Evolutionary conservation across 2,113 vertebrate species (phyloP).

Genomic region (Nicator chloris): DNA sequence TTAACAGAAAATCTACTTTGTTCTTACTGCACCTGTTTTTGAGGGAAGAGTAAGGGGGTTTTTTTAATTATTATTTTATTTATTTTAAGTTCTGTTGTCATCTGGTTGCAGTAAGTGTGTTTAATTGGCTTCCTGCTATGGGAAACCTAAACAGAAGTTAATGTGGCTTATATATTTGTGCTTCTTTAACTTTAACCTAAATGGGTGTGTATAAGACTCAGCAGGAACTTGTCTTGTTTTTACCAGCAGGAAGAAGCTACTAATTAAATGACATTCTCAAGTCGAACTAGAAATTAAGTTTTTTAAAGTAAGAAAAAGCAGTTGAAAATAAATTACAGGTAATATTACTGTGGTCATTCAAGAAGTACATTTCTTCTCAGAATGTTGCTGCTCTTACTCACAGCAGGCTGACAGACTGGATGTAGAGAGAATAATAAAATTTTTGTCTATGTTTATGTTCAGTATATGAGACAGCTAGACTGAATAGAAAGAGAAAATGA

Average conservation of each 20-base stretch:
- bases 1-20: not conserved
- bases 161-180: not conserved
- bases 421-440: not conserved
- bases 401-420: not conserved
- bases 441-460: slow-evolving; percentile 31
- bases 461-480: not conserved
- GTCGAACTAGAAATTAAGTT: not conserved
- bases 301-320: not conserved
- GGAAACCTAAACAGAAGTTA: not conserved
- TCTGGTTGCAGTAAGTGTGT: not conserved
- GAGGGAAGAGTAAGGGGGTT: not conserved
- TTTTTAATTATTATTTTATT: not conserved
- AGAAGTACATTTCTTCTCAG: not conserved
- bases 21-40: not conserved
- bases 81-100: not conserved
- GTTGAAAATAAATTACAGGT: not conserved
- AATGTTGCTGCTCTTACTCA: not conserved
- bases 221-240: not conserved
- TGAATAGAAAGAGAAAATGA: slow-evolving; percentile 33
- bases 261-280: not conserved
- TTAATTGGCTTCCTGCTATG: not conserved
- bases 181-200: not conserved
- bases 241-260: not conserved
- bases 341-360: not conserved
- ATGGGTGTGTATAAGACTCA: not conserved